Base-by-base conservation (phyloP, 2,113 vertebrate genomes). In the Anoplopoma fimbria region DNA sequence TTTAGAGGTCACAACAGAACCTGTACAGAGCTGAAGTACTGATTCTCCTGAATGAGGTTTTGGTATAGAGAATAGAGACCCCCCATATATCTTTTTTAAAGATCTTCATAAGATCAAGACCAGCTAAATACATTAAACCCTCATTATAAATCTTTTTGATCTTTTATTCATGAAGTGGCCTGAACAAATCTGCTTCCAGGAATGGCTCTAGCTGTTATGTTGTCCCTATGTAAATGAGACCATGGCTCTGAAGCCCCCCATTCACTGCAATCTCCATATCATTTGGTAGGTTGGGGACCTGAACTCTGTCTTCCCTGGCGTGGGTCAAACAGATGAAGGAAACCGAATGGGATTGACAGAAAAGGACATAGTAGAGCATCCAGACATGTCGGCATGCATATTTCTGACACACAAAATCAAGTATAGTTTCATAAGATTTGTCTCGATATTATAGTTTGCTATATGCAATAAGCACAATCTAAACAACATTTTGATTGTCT, bases 111-210 rank as follows among this genome's bases (percentile, higher is more conserved):
- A 77, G 57, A 83, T 89, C 77, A 87, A 81, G 77, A 63, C 63
- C 81, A 79, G 57, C 72, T 89, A 91, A 92, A 91, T 88, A 89
- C 84, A 91, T 88, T 92, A 91, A 91, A 87, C 74, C 74, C 49
- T 81, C 70, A 83, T 89, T 82, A 82, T 88, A 70, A 77, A 85
- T 67, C 34, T 27, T 34, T 72, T 45, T 70, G 68, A 92, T 95
- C 40, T 91, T 94, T 95, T 94, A 94, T 93, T 94, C 91, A 95
- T 93, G 92, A 92, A 74, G 25, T 76, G 77, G 85, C 77, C 79
- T 86, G 61, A 78, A 92, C 89, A 89, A 93, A 94, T 92, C 91
- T 88, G 82, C 91, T 91, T 91, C 77, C 91, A 79, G 72, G 81
- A 84, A 90, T 79, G 74, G 82, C 81, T 69, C 72, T 89, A 85